These are phyloP conservation scores for Stramonita haemastoma DNA, from an alignment of 2,888 invertebrate genomes.

Conservation along the genomic window DNA sequence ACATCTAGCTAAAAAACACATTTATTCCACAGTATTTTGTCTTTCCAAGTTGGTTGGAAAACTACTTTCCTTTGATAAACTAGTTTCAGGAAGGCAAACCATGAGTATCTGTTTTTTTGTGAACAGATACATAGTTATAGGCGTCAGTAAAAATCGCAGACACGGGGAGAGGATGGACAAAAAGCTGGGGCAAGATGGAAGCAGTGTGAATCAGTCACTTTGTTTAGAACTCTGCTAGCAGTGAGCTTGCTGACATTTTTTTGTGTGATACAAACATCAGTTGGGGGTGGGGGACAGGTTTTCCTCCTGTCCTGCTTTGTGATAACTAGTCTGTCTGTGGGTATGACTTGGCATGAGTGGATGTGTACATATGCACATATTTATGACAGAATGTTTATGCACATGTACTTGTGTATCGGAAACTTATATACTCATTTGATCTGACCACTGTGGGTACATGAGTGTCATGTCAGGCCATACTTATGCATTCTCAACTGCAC, in stretches of 20 bases:
- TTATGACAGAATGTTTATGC: conserved; percentile 19
- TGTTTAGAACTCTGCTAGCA: neutral
- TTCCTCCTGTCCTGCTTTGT: conserved; percentile 9
- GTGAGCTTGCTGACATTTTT: neutral
- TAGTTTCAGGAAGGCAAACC: too few relatives aligned
- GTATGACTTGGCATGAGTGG: neutral
- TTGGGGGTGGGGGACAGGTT: neutral
- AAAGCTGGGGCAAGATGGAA: too few relatives aligned
- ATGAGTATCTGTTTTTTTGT: too few relatives aligned
- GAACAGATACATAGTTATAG: too few relatives aligned
- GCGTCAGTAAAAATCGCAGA: too few relatives aligned
- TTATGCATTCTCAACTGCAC: conserved; percentile 19
- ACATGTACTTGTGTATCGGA: neutral
- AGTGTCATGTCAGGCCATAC: conserved; percentile 1
- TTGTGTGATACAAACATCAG: conserved; percentile 5
- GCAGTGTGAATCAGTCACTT: neutral
- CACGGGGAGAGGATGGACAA: too few relatives aligned
- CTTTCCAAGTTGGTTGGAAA: too few relatives aligned
- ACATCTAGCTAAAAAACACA: too few relatives aligned
- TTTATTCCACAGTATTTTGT: too few relatives aligned
- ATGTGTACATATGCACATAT: neutral
- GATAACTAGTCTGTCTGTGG: conserved; percentile 7
- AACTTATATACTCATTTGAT: neutral
- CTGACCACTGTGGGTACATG: neutral
- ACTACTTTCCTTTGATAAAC: too few relatives aligned